Percentiles rank a stretch among this genome's conserved stretches.
Evolutionary conservation across 1,140 invertebrate species (phyloP).

Genomic region (Cotesia chilonis): DNA sequence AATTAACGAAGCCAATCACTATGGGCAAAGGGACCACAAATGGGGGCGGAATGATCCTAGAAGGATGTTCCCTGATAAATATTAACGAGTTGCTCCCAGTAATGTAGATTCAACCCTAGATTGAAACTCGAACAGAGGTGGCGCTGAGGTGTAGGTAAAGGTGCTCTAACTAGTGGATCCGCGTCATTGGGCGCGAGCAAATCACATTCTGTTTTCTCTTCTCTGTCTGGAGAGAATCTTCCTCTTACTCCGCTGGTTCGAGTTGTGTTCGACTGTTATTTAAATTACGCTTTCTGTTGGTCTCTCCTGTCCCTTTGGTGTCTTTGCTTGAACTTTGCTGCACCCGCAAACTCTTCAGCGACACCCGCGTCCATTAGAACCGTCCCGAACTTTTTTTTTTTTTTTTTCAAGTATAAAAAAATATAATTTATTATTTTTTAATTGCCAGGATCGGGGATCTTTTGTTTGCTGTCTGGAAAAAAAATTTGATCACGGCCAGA

Average conservation of each 20-base stretch:
- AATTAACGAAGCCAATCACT: constrained; percentile 36
- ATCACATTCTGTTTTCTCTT: constrained; percentile 32
- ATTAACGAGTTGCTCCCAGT: constrained; percentile 30
- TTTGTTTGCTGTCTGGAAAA: too few species aligned
- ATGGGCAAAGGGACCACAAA: constrained; percentile 35
- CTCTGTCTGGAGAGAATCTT: not conserved
- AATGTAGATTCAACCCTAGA: too few species aligned
- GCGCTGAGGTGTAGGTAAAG: not conserved
- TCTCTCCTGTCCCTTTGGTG: not conserved
- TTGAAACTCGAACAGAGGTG: not conserved
- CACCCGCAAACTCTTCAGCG: not conserved
- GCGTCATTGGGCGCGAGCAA: constrained; percentile 36
- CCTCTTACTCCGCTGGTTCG: not conserved
- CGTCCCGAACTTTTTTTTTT: too few species aligned
- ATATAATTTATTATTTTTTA: too few species aligned
- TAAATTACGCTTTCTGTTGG: constrained; percentile 18
- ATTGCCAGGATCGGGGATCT: not conserved
- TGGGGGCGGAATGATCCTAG: constrained; percentile 30
- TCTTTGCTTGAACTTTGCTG: constrained; percentile 10
- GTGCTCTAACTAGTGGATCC: constrained; percentile 17
- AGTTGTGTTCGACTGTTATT: constrained; percentile 27
- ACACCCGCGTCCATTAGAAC: not conserved
- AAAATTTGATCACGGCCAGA: too few species aligned
- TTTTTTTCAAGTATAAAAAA: too few species aligned
- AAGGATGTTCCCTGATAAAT: constrained; percentile 35